Base-by-base conservation (phyloP, 2,113 vertebrate species). In the Polyodon spathula region DNA sequence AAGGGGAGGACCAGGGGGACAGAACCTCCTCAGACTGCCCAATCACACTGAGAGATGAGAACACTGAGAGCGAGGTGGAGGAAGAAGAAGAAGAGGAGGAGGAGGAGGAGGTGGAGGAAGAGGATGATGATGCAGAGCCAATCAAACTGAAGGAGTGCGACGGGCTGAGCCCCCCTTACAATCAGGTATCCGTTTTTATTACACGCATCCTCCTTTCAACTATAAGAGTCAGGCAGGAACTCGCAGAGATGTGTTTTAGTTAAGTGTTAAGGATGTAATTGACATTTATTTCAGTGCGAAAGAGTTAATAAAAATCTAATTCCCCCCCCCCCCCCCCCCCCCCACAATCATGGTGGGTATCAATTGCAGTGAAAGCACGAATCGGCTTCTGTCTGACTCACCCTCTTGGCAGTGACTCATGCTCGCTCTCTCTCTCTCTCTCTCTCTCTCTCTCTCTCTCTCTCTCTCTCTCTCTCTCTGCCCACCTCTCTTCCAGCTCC, bases 11-110 rank as follows among this genome's bases (percentile, higher is more conserved):
- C 53, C 67, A 66, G 0, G 73, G 66, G 0, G 75, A 77, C n/a
- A n/a, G 73, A 5, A 69, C 71, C 15, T 68, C 68, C 44, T 72
- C 71, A 10, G 83, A 86, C 3, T 81, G 50, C 4, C 56, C 71
- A 51, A 66, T 84, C 51, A 79, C 67, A 54, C 72, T 85, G 63
- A 87, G 83, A 71, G 80, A 83, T 0, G 84, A 84, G 60, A 80
- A 73, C 58, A 80, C 73, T 2, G 81, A 86, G 65, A 87, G 81
- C 11, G 80, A 78, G 53, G 60, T 74, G 60, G 76, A 78, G n/a
- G n/a, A n/a, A n/a, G n/a, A n/a, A n/a, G n/a, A n/a, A n/a, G n/a
- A n/a, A n/a, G n/a, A n/a, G n/a, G n/a, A n/a, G n/a, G n/a, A n/a
- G n/a, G n/a, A n/a, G n/a, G n/a, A 79, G 1, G 75, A 77, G n/a